phyloP scores from a whole-genome alignment of 2,888 invertebrate species.

The Leptopterna dolabrata region DNA sequence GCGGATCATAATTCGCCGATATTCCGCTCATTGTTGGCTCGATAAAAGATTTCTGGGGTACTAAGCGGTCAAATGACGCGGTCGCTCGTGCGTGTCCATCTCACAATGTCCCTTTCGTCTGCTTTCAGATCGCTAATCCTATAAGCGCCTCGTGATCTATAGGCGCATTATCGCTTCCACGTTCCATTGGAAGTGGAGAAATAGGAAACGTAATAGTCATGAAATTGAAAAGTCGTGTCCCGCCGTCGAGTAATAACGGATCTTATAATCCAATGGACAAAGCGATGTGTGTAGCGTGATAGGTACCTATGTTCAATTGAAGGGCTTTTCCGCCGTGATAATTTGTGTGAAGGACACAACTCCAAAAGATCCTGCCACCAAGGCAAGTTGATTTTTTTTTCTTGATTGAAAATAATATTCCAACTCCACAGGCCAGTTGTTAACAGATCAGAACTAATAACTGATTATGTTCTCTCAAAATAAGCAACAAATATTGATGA shows the following conservation, averaged over 20 bases:
- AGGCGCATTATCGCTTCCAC: neutral
- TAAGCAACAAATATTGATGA: no score
- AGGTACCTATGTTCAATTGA: no score
- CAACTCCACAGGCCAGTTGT: no score
- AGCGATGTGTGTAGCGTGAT: no score
- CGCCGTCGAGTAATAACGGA: neutral
- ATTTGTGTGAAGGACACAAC: no score
- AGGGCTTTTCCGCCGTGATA: no score
- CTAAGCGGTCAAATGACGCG: neutral
- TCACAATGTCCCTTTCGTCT: neutral
- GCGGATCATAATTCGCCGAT: neutral
- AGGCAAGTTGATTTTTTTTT: no score
- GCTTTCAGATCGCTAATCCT: neutral
- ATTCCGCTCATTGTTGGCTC: neutral
- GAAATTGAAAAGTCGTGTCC: neutral
- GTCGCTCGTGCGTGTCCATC: slow-evolving; percentile 4
- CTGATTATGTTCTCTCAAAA: no score
- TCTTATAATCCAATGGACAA: no score
- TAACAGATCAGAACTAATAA: no score
- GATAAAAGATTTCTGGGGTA: neutral
- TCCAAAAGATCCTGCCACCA: no score
- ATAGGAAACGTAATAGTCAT: neutral
- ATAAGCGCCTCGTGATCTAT: slow-evolving; percentile 7
- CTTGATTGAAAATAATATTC: no score
- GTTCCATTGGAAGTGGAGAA: neutral